Base-by-base conservation (phyloP, 2,113 vertebrate species). In the mouse (Mus musculus) region DNA sequence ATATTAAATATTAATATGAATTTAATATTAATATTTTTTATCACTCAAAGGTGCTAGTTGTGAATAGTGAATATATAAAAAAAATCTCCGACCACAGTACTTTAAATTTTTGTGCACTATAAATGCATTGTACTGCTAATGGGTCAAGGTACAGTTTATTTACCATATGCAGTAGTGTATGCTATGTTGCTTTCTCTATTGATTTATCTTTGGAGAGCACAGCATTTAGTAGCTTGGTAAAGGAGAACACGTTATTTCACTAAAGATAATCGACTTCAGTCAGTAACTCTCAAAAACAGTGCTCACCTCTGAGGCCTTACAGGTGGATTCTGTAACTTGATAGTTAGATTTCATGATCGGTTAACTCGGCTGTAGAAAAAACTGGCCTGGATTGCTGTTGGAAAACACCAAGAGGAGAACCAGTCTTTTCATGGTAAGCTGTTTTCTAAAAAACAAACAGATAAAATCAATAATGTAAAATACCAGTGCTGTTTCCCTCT, bases 11-110 rank as follows among this genome's bases (percentile, higher is more conserved):
- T 88, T 91, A 63, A 46, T 84, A 4, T 88, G 89, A 20, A 22
- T 86, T 82, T 93, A 63, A 46, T 84, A 4, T 88, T 91, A 20
- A 22, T 75, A 42, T 93, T 59, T 85, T 36, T 52, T 26, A 28
- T 24, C 42, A 89, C 81, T 61, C 49, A 89, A 93, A 94, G 92
- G 30, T 71, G 6, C 16, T 91, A 46, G 49, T 36, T 91, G 0
- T 73, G n/a, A 82, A 52, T 90, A 88, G 93, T 84, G 19, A 91
- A 75, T 91, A 87, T 73, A 8, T 63, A 63, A 20, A 20, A 93
- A 59, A 5, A n/a, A n/a, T 89, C 33, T 28, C 22, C 61, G 9
- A 54, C 10, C 26, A 49, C 39, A 94, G 63, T 87, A 52, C 49
- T 76, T 93, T 33, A 71, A 49, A 52, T 87, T 82, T 67, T 87